Percentiles rank a stretch among this genome's conserved stretches.
Conservation (phyloP, 1,140 invertebrate genomes). For the Megalopta genalis region DNA sequence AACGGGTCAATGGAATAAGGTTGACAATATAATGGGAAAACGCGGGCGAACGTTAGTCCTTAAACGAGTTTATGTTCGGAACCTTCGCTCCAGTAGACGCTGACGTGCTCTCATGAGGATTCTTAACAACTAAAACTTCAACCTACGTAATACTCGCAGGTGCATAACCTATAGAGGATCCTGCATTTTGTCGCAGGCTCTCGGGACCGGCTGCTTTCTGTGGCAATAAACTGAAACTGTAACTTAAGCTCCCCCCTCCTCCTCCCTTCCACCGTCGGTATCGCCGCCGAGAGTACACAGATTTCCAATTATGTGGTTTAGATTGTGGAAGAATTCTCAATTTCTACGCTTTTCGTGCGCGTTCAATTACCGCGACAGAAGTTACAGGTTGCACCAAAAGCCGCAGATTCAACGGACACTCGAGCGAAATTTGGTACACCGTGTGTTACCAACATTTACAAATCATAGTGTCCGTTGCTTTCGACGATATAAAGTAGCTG, state of each 20-base stretch:
- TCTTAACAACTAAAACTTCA: constrained; percentile 1
- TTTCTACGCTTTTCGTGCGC: neutral
- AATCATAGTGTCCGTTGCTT: too few species aligned
- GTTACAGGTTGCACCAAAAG: too few species aligned
- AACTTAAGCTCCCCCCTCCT: neutral
- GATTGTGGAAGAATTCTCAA: neutral
- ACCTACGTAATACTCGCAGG: neutral
- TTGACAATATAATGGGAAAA: neutral
- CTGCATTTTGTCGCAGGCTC: neutral
- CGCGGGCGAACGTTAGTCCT: neutral
- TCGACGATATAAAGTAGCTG: too few species aligned
- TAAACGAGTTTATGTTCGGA: neutral
- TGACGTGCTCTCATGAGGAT: neutral
- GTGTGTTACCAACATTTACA: too few species aligned
- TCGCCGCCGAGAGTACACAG: neutral
- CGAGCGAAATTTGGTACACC: too few species aligned
- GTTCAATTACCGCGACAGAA: too few species aligned
- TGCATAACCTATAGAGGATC: constrained; percentile 3
- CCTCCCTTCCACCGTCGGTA: neutral
- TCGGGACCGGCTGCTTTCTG: neutral
- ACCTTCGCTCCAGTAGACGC: neutral
- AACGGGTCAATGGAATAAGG: too few species aligned
- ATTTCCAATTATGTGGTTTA: constrained; percentile 1
- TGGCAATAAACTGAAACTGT: neutral
- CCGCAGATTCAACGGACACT: too few species aligned